Evolutionary conservation across 2,113 vertebrate species (phyloP).

Genomic region (Clarias magur): DNA sequence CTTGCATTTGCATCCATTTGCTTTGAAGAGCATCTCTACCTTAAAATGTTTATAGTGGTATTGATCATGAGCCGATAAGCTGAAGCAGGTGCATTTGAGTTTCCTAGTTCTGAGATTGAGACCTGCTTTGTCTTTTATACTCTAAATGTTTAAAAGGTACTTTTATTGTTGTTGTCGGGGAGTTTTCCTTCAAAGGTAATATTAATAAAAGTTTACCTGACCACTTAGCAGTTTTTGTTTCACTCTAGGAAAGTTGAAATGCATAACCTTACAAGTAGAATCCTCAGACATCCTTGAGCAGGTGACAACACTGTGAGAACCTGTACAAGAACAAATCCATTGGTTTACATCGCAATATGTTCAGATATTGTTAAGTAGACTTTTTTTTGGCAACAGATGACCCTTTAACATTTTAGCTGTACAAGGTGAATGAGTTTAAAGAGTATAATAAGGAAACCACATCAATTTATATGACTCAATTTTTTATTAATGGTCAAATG

Average conservation of each 20-base stretch:
- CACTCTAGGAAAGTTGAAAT: not conserved
- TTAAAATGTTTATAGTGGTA: not conserved
- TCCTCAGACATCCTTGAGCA: not conserved
- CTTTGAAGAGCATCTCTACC: not conserved
- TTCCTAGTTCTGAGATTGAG: not conserved
- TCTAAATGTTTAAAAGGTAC: slow-evolving; percentile 17
- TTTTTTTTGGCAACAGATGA: not conserved
- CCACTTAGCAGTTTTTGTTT: slow-evolving; percentile 7
- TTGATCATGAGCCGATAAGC: not conserved
- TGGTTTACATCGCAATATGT: not conserved
- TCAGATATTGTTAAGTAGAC: not conserved
- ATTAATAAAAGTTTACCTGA: slow-evolving; percentile 26
- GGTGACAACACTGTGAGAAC: not conserved
- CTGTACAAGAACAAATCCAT: not conserved
- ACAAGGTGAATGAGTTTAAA: not conserved
- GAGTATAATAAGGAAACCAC: not conserved
- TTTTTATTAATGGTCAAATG: not conserved
- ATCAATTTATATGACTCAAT: not conserved
- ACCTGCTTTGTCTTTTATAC: not conserved
- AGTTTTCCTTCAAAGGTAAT: not conserved
- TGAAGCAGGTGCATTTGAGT: not conserved
- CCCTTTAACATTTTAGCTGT: not conserved
- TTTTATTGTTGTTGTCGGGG: slow-evolving; percentile 20
- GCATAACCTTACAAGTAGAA: not conserved
- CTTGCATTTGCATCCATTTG: not conserved